A percentile compares a stretch with the other conserved stretches of the same genome.
These are phyloP conservation scores for Tinea semifulvella DNA, from an alignment of 2,888 invertebrate species.

Conservation along the genomic window DNA sequence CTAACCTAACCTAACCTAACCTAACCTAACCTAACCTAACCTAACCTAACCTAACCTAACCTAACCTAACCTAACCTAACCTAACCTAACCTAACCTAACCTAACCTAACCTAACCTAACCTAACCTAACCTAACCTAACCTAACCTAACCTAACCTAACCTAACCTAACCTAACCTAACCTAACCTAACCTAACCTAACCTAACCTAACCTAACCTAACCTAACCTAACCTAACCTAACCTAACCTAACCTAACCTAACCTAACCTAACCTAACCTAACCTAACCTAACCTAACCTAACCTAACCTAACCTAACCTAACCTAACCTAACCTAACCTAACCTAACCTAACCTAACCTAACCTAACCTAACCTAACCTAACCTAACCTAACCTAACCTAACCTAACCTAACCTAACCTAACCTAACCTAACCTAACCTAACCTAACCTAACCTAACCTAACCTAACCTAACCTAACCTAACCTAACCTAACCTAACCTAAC, in stretches of 20 bases:
- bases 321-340: conserved; percentile 10
- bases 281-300: conserved; percentile 10
- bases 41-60: conserved; percentile 12
- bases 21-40: conserved; percentile 16
- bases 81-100: conserved; percentile 12
- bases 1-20: conserved; percentile 17
- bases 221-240: conserved; percentile 10
- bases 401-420: conserved; percentile 9
- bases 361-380: background rate
- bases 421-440: conserved; percentile 10
- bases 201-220: conserved; percentile 1
- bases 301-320: conserved; percentile 10
- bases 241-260: conserved; percentile 10
- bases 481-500: conserved; percentile 10
- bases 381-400: conserved; percentile 10
- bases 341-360: conserved; percentile 10
- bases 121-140: conserved; percentile 9
- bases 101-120: conserved; percentile 9
- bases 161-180: conserved; percentile 1
- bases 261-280: conserved; percentile 10
- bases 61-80: conserved; percentile 12
- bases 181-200: background rate
- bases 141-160: conserved; percentile 9
- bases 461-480: conserved; percentile 9
- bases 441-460: conserved; percentile 10